Evolutionary conservation across 2,888 invertebrate genomes (phyloP).

Genomic region (Hydrotaea cyrtoneurina): DNA sequence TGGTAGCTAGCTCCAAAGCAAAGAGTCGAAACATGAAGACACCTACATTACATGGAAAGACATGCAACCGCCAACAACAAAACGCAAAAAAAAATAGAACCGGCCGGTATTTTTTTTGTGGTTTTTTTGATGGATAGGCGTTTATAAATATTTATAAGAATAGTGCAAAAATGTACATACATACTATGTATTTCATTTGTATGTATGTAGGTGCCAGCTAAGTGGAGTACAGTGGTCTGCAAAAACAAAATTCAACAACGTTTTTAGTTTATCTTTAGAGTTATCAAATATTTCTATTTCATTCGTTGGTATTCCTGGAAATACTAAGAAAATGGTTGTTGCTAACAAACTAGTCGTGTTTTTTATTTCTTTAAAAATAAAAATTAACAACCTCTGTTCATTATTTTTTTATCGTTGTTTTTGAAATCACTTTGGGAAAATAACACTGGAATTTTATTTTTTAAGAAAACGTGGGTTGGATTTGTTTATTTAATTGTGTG

Average conservation of each 20-base stretch:
- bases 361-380: too few species aligned
- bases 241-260: not conserved
- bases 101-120: constrained; percentile 27
- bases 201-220: not conserved
- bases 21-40: constrained; percentile 25
- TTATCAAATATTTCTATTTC: not conserved
- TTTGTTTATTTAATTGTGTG: too few species aligned
- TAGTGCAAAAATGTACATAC: constrained; percentile 22
- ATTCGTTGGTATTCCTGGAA: too few species aligned
- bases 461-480: too few species aligned
- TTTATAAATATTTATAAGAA: constrained; percentile 55
- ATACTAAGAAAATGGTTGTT: too few species aligned
- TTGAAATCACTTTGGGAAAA: too few species aligned
- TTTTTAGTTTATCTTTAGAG: not conserved
- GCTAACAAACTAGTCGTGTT: too few species aligned
- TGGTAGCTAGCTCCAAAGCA: not conserved
- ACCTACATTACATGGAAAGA: constrained; percentile 45
- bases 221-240: not conserved
- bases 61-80: constrained; percentile 43
- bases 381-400: too few species aligned
- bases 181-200: not conserved
- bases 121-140: constrained; percentile 25
- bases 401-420: too few species aligned
- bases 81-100: not conserved
- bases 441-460: too few species aligned